phyloP scores from a whole-genome alignment of 2,888 invertebrate genomes.

The Lagria hirta region DNA sequence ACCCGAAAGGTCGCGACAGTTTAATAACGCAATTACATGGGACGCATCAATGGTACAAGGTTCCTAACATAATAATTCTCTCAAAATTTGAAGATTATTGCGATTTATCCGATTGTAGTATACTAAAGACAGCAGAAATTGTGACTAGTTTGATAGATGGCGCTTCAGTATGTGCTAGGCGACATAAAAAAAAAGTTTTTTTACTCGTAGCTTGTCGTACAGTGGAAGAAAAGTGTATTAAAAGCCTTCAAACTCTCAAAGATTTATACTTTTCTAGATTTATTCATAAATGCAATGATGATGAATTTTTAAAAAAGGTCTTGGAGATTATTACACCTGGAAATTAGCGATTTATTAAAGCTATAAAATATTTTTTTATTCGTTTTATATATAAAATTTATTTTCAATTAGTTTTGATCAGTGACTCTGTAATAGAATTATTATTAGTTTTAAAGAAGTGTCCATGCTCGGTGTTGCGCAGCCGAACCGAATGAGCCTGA shows the following conservation, averaged over 20 bases:
- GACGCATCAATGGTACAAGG: constrained; percentile 45
- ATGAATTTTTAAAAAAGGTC: constrained; percentile 25
- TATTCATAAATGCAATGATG: constrained; percentile 23
- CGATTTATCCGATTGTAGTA: constrained; percentile 30
- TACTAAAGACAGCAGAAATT: constrained; percentile 38
- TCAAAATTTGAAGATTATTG: constrained; percentile 44
- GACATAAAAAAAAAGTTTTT: constrained; percentile 26
- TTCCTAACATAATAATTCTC: constrained; percentile 45
- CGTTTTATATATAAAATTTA: too few species aligned
- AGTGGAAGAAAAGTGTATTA: constrained; percentile 7
- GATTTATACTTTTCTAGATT: constrained; percentile 42
- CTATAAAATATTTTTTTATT: too few species aligned
- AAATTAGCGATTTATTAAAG: too few species aligned
- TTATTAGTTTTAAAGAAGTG: too few species aligned
- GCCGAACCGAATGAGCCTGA: too few species aligned
- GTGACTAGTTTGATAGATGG: constrained; percentile 44
- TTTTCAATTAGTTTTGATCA: too few species aligned
- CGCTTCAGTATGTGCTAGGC: constrained; percentile 35
- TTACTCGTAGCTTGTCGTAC: constrained; percentile 26
- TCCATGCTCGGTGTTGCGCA: too few species aligned
- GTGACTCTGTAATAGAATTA: too few species aligned
- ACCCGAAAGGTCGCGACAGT: constrained; percentile 44
- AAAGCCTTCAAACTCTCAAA: constrained; percentile 36
- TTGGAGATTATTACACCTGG: too few species aligned
- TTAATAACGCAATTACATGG: constrained; percentile 45